These are phyloP conservation scores for Hemithea aestivaria DNA, from an alignment of 2,888 invertebrate genomes.

Conservation along the genomic window DNA sequence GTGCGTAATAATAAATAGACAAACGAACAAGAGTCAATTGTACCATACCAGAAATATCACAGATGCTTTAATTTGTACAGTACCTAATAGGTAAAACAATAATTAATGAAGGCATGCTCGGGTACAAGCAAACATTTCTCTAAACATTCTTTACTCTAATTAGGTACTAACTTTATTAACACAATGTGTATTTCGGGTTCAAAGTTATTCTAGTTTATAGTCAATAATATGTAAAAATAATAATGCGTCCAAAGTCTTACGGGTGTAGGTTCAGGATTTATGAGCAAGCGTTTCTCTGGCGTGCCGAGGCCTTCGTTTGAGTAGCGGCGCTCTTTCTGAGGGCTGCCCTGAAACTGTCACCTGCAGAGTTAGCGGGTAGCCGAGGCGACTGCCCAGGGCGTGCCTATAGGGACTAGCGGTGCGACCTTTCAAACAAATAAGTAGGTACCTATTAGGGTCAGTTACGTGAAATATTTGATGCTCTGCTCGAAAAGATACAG, in stretches of 20 bases:
- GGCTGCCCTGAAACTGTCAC: constrained; percentile 74
- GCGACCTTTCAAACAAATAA: constrained; percentile 17
- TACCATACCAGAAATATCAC: too few species aligned
- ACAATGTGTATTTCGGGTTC: constrained; percentile 1
- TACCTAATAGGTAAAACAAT: too few species aligned
- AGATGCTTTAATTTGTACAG: too few species aligned
- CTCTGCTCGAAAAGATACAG: too few species aligned
- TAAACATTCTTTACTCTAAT: too few species aligned
- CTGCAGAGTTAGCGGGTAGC: constrained; percentile 55
- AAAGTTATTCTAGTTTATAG: constrained; percentile 23
- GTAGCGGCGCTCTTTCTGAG: constrained; percentile 69
- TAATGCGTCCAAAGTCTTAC: constrained; percentile 48
- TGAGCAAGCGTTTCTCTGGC: constrained; percentile 76
- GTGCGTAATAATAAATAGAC: too few species aligned
- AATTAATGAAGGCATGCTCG: too few species aligned
- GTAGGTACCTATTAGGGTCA: too few species aligned
- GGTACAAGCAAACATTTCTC: too few species aligned
- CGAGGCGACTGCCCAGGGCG: constrained; percentile 22
- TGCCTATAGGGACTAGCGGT: constrained; percentile 14
- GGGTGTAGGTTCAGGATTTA: constrained; percentile 74
- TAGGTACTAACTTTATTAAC: too few species aligned
- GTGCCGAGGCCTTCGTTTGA: constrained; percentile 66
- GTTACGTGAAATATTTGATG: too few species aligned
- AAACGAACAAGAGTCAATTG: too few species aligned
- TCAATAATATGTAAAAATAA: constrained; percentile 22